Conservation (phyloP, 2,888 invertebrate species). For the Diloba caeruleocephala region DNA sequence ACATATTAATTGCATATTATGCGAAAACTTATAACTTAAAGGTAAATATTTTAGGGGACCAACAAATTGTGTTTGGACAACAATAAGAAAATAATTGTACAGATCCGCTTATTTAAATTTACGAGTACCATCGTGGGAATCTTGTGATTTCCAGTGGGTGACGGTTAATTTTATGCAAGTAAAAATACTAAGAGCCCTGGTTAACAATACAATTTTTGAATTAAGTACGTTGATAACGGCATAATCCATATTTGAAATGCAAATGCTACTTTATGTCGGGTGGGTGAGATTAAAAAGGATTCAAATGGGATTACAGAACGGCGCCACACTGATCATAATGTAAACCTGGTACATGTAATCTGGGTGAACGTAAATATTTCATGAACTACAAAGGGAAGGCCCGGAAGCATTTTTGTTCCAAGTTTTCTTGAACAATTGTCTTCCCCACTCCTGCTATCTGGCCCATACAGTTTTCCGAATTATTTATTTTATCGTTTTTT, state of each 20-base stretch:
- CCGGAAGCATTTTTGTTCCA: constrained; percentile 37
- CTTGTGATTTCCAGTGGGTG: not conserved
- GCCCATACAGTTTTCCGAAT: constrained; percentile 7
- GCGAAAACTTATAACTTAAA: too few species aligned
- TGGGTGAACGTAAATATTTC: constrained; percentile 53
- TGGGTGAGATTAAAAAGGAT: constrained; percentile 66
- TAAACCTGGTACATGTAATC: constrained; percentile 59
- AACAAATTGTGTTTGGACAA: too few species aligned
- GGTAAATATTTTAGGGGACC: too few species aligned
- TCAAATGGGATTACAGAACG: constrained; percentile 58
- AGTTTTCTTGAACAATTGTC: constrained; percentile 42
- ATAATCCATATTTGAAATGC: constrained; percentile 62
- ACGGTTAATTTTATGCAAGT: constrained; percentile 12
- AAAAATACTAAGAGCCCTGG: constrained; percentile 30
- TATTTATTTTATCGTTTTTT: constrained; percentile 32
- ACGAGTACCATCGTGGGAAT: not conserved
- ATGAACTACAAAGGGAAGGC: constrained; percentile 38
- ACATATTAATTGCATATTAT: too few species aligned
- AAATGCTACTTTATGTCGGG: constrained; percentile 53
- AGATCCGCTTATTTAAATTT: not conserved
- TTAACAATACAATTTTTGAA: constrained; percentile 41
- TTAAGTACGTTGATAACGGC: constrained; percentile 47
- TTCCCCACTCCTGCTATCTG: constrained; percentile 19
- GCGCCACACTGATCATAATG: constrained; percentile 57
- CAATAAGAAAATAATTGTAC: too few species aligned